Evolutionary conservation across 2,888 invertebrate genomes (phyloP), one percentile per base, ranked within the genome.

Genomic region (Dryocosmus kuriphilus): DNA sequence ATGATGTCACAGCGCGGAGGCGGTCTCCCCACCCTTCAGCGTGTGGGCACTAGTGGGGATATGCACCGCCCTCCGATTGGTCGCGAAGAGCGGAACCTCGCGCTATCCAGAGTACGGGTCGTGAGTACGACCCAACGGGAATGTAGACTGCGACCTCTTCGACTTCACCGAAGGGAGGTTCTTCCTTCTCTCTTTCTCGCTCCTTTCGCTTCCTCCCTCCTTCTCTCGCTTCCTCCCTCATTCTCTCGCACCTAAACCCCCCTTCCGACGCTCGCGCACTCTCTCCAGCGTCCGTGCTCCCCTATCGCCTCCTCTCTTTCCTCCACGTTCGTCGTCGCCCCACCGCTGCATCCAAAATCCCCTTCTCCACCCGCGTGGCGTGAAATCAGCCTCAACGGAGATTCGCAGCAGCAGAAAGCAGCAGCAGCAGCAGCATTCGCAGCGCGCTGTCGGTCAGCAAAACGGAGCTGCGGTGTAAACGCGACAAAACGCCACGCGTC

Each of bases 1-100:
- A 91, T 91, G 91, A 90, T 88, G 89, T 88, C 88, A 89, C 88
- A 85, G 85, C 81, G 86, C 86, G 86, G 87, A 82, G 84, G 86
- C 79, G 85, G 77, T 67, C 67, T 84, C 86, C 85, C 86, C 86
- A 46, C 80, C 86, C 80, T 38, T 63, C 7, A 27, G 63, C 24
- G 75, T 67, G 60, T 32, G 46, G 19, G 19, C 8, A 61, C 7
- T 14, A 19, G 75, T 35, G 32, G 76, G 71, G 73, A 38, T 22
- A 9, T 19, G 67, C 46, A n/a, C 46, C 74, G 77, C 57, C 30
- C 24, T 55, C 79, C 78, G 80, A 88, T 89, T 89, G 89, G 89
- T 82, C 82, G 76, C 74, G 65, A 75, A 65, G 65, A 60, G 79
- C 74, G 79, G 85, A 86, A 82, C 86, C 85, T 84, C 86, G 85